Base-by-base conservation (phyloP, 2,888 invertebrate species). In the Drosophila cognata region DNA sequence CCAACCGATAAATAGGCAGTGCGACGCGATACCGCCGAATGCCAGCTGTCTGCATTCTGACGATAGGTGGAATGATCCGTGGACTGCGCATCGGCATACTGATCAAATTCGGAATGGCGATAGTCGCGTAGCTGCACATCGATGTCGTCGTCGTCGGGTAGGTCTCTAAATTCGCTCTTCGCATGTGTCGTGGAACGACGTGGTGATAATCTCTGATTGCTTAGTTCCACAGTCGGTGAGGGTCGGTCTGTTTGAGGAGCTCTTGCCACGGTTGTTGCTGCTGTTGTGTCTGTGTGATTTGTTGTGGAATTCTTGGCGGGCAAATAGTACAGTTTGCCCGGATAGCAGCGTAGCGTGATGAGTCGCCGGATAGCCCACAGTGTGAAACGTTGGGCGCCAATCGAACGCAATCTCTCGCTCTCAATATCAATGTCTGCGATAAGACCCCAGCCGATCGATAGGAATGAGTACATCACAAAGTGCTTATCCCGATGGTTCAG, bases 351-450 rank as follows among this genome's bases (percentile, higher is more conserved):
- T 74, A 99, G 94, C 82, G 97, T 96, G 79, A 98, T 95, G 62
- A 98, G 94, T 77, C 98, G 94, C 18, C 97, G 97, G 46, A 99
- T 93, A 65, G 98, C 97, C 96, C 98, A 98, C 3, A 99, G 92
- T 0, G 97, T 96, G 92, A 99, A 99, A 74, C 99, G 94, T 83
- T 97, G 97, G 29, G 97, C 96, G 4, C 99, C 99, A 75, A 99
- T 95, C 1, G 96, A 95, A 63, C 99, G 95, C 77, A 98, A 94
- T 71, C 97, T 95, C 94, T 99, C 99, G 93, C 99, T 99, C 94
- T 99, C 99, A 79, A 99, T 99, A 93, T 99, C 99, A 84, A 99
- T 98, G 93, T 99, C 99, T 0, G 99, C 97, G 73, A 99, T 94
- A 11, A 99, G 94, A 13, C 99, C 99, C 99, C 99, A 99, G 56